phyloP scores from a whole-genome alignment of 2,113 vertebrate genomes.

The Apistogramma diplotaenia region DNA sequence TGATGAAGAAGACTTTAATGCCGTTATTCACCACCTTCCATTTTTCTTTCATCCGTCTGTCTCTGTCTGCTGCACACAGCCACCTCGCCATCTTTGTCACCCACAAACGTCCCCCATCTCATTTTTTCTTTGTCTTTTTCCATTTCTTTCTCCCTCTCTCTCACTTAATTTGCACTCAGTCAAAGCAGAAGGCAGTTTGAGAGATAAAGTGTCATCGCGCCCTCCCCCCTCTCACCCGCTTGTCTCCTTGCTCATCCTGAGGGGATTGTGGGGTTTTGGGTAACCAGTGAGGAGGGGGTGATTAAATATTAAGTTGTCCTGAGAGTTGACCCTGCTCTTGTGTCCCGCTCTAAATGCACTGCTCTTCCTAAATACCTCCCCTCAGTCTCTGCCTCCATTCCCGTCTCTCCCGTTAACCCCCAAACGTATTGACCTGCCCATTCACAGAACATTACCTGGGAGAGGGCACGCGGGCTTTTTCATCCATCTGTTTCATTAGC shows the following conservation, averaged over 20 bases:
- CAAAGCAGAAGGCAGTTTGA: constrained; percentile 29
- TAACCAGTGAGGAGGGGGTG: constrained; percentile 43
- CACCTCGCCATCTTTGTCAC: background rate
- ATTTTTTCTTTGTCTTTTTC: background rate
- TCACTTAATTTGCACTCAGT: constrained; percentile 33
- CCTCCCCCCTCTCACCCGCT: background rate
- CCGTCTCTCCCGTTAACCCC: constrained; percentile 29
- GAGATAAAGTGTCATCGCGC: constrained; percentile 29
- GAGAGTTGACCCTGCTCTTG: constrained; percentile 53
- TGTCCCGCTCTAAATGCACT: constrained; percentile 28
- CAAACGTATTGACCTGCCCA: constrained; percentile 38
- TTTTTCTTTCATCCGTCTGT: constrained; percentile 28
- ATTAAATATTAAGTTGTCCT: constrained; percentile 73
- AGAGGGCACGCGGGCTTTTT: constrained; percentile 33
- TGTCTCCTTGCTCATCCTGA: constrained; percentile 23
- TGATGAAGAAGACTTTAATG: constrained; percentile 25
- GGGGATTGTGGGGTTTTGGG: constrained; percentile 58
- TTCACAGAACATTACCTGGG: constrained; percentile 43
- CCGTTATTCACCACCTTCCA: background rate
- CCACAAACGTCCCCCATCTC: background rate
- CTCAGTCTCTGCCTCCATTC: background rate
- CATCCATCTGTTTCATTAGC: constrained; percentile 60
- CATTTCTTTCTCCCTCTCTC: background rate
- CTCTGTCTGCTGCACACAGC: constrained; percentile 18
- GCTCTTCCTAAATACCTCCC: background rate